These are phyloP conservation scores for Hyperopisus bebe DNA, from an alignment of 2,113 vertebrate genomes.

Conservation along the genomic window DNA sequence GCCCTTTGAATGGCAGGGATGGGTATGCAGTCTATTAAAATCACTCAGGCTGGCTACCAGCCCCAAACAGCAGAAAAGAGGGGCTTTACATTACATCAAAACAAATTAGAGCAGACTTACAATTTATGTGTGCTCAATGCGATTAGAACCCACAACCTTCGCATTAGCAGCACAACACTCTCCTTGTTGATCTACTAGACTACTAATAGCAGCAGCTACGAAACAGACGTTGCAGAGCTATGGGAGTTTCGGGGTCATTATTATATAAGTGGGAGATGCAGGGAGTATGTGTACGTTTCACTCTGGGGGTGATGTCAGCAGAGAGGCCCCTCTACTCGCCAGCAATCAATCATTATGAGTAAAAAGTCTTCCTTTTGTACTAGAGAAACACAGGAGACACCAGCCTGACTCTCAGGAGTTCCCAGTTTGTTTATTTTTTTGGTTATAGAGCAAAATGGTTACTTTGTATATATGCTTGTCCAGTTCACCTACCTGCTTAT, in stretches of 20 bases:
- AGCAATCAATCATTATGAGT: neutral
- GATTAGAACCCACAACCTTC: neutral
- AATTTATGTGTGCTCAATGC: neutral
- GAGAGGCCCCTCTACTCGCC: neutral
- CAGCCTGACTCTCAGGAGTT: neutral
- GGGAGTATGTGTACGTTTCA: neutral
- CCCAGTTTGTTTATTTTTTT: neutral
- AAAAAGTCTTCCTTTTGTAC: neutral
- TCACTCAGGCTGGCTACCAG: neutral
- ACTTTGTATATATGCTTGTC: neutral
- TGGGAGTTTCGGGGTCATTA: neutral
- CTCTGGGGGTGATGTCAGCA: neutral
- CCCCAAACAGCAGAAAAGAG: neutral
- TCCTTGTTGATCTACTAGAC: neutral
- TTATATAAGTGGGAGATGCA: neutral
- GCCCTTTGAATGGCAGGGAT: neutral
- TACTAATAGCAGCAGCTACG: fast-evolving
- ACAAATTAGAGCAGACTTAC: neutral
- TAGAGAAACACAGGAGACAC: neutral
- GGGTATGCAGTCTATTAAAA: neutral
- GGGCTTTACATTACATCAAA: neutral
- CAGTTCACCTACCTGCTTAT: neutral
- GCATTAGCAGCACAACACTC: neutral
- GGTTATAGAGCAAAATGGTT: neutral
- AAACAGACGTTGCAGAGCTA: neutral